Evolutionary conservation across 2,797 vertebrate genomes (phyloP), one percentile per base, ranked within the genome.

Genomic region (Poeciliopsis presidionis): DNA sequence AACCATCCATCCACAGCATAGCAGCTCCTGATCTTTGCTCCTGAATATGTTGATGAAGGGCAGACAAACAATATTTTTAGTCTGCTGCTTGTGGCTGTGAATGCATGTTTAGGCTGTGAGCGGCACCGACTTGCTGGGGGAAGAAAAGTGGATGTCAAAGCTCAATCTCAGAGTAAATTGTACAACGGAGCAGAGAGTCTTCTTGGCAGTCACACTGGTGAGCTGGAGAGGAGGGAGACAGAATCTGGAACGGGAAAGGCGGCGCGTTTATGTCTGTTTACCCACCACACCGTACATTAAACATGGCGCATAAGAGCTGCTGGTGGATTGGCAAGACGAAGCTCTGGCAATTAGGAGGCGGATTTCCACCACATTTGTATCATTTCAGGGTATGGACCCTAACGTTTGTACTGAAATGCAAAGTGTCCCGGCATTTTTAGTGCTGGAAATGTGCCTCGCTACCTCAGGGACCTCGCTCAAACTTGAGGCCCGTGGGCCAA

Each of bases 111-210:
- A 90, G 84, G 81, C 86, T 88, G 83, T 77, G 84, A 84, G 88
- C 71, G 77, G 78, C 82, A 89, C 84, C 84, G 89, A 84, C 91
- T 86, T 86, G 83, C 86, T 73, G 83, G 81, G 89, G 89, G 92
- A 94, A 84, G 63, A 84, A 92, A 94, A 95, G 89, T 90, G 90
- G 92, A 95, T 93, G 93, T 92, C 93, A 95, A 94, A 94, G 93
- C 93, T 94, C 95, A 93, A 94, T 95, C 93, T 93, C 89, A 87
- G 93, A 94, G 84, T 89, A 94, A 95, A 95, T 93, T 92, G 91
- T 90, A 93, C 89, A 93, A 88, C 91, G 92, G 89, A 92, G 89
- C 88, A 91, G 90, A 92, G 87, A 91, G 90, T 91, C 84, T 87
- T 89, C 91, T 93, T 93, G 91, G 92, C 93, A 92, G 90, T 88